These are phyloP conservation scores for Panopea generosa DNA, from an alignment of 2,888 invertebrate species.

Conservation along the genomic window DNA sequence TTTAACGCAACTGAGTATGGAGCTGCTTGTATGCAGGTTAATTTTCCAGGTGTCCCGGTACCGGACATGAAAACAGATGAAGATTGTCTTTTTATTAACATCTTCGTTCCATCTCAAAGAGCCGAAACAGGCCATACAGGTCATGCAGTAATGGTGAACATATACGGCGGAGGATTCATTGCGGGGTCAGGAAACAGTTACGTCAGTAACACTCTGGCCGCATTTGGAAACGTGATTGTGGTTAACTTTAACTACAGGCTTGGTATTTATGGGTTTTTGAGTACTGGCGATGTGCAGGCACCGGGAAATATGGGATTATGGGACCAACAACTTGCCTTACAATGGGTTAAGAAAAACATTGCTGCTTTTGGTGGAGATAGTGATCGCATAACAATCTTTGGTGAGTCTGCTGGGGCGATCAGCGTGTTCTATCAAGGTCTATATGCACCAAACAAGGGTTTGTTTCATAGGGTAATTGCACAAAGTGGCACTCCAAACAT, in stretches of 20 bases:
- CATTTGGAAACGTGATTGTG: constrained; percentile 95
- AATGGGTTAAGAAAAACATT: constrained; percentile 98
- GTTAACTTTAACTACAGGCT: constrained; percentile 96
- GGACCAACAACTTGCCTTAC: constrained; percentile 96
- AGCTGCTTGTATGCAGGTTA: constrained; percentile 17
- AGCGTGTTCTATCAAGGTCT: constrained; percentile 71
- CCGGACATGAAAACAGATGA: constrained; percentile 86
- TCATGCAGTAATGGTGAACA: constrained; percentile 93
- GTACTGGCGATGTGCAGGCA: constrained; percentile 91
- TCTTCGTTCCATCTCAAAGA: constrained; percentile 91
- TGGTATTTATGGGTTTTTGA: constrained; percentile 97
- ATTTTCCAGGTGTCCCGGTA: constrained; percentile 1
- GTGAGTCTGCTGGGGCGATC: constrained; percentile 75
- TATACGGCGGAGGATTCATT: constrained; percentile 97
- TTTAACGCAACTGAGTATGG: constrained; percentile 15
- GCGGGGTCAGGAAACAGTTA: constrained; percentile 93
- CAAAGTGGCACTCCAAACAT: constrained; percentile 65
- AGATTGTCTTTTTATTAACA: constrained; percentile 97
- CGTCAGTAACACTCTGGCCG: constrained; percentile 89
- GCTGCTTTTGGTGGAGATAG: constrained; percentile 73
- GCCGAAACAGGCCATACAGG: background rate
- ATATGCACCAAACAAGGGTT: constrained; percentile 61
- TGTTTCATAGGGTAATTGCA: constrained; percentile 72
- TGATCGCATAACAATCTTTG: constrained; percentile 69
- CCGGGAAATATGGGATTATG: constrained; percentile 96